Evolutionary conservation across 2,888 invertebrate genomes (phyloP).

Genomic region (Eilema sororculum): DNA sequence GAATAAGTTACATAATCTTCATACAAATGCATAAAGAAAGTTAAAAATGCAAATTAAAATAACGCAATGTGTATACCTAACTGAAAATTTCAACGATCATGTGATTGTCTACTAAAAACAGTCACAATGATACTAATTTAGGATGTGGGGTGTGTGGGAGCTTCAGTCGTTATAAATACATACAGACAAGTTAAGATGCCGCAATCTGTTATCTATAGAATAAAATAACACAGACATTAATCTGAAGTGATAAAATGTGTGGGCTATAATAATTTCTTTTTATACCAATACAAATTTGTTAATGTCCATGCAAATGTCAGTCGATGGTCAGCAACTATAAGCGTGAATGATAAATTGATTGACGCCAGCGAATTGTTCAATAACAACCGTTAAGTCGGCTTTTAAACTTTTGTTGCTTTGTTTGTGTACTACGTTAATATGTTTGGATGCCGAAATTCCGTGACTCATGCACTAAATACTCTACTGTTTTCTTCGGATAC

Average conservation of each 20-base stretch:
- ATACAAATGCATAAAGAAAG: constrained; percentile 13
- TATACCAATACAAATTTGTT: constrained; percentile 12
- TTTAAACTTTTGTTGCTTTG: background rate
- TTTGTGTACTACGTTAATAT: background rate
- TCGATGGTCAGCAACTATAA: constrained; percentile 10
- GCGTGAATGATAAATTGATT: constrained; percentile 14
- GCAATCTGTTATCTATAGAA: constrained; percentile 37
- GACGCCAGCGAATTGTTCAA: background rate
- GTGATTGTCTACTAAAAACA: background rate
- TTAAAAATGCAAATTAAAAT: background rate
- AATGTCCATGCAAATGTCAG: constrained; percentile 4
- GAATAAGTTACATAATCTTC: background rate
- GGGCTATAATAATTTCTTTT: constrained; percentile 28
- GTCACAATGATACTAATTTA: background rate
- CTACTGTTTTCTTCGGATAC: constrained; percentile 12
- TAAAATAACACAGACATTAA: constrained; percentile 29
- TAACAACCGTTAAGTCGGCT: background rate
- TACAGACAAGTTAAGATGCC: constrained; percentile 8
- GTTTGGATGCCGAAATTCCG: background rate
- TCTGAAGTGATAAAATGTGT: constrained; percentile 34
- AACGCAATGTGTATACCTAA: background rate
- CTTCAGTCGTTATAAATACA: constrained; percentile 10
- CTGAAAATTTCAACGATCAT: background rate
- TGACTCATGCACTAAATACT: constrained; percentile 14
- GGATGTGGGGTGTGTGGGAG: constrained; percentile 10